A percentile compares a stretch with the other conserved stretches of the same genome.
These are phyloP conservation scores for Steatornis caripensis DNA, from an alignment of 2,113 vertebrate species.

Conservation along the genomic window DNA sequence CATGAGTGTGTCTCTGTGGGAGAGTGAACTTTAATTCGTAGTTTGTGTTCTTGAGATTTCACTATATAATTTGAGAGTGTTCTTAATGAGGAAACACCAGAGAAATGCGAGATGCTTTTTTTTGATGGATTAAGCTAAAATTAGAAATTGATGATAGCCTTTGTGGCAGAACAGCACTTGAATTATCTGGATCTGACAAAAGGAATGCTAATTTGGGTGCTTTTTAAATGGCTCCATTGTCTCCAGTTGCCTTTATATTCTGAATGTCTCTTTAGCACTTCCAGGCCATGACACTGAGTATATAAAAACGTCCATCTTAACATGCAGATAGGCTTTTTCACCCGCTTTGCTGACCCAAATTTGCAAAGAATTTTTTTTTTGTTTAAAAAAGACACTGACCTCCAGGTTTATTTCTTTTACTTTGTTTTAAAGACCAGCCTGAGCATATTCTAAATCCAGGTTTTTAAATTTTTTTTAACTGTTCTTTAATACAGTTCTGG, in stretches of 20 bases:
- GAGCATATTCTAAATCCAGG: not conserved
- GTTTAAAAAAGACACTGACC: not conserved
- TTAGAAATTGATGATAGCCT: constrained; percentile 31
- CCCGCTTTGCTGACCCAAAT: not conserved
- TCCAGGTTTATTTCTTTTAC: not conserved
- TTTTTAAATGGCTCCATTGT: constrained; percentile 34
- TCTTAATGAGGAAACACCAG: not conserved
- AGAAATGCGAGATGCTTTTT: not conserved
- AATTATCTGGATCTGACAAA: constrained; percentile 27
- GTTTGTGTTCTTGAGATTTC: not conserved
- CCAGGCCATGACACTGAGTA: not conserved
- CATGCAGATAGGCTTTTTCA: not conserved
- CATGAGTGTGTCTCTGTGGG: not conserved
- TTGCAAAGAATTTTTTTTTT: not conserved
- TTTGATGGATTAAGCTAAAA: constrained; percentile 13
- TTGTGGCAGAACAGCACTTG: constrained; percentile 26
- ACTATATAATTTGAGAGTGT: not conserved
- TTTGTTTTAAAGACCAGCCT: not conserved
- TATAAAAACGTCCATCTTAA: not conserved
- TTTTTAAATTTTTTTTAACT: rapidly evolving
- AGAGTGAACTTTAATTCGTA: not conserved
- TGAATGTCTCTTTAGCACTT: not conserved
- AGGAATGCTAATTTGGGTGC: constrained; percentile 49
- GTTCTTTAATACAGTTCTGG: not conserved
- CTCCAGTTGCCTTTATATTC: constrained; percentile 28